Percentiles rank a stretch among this genome's conserved stretches.
Evolutionary conservation across 2,113 vertebrate genomes (phyloP).

Genomic region (Lophius piscatorius): DNA sequence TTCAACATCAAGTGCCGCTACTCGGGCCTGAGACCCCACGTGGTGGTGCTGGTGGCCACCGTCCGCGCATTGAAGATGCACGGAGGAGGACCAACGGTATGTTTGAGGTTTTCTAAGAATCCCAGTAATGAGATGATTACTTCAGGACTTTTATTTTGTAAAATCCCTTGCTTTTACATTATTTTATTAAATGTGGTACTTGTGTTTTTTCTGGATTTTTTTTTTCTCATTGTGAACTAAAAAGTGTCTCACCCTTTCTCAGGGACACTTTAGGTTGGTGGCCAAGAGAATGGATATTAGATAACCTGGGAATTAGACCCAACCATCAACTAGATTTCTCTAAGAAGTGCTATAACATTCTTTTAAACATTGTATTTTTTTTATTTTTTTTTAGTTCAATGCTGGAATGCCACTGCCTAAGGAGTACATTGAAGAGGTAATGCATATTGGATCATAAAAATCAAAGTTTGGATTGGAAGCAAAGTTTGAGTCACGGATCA

Average conservation of each 20-base stretch:
- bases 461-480: too few relatives aligned
- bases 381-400: slow-evolving; percentile 83
- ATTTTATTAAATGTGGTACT: too few relatives aligned
- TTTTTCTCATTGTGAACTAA: too few relatives aligned
- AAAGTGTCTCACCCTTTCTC: too few relatives aligned
- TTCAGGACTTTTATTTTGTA: not conserved
- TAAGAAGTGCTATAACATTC: not conserved
- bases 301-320: too few relatives aligned
- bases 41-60: slow-evolving; percentile 95
- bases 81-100: slow-evolving; percentile 93
- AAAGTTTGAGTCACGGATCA: too few relatives aligned
- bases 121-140: not conserved
- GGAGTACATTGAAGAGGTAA: slow-evolving; percentile 94
- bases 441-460: too few relatives aligned
- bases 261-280: too few relatives aligned
- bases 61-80: slow-evolving; percentile 98
- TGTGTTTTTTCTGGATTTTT: too few relatives aligned
- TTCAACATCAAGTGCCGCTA: slow-evolving; percentile 97
- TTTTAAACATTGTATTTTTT: not conserved
- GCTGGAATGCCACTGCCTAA: slow-evolving; percentile 93
- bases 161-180: not conserved
- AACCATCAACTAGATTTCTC: too few relatives aligned
- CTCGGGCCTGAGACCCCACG: slow-evolving; percentile 91
- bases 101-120: too few relatives aligned
- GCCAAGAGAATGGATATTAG: not conserved